phyloP scores from a whole-genome alignment of 2,113 vertebrate species.

The Eulacestoma nigropectus region DNA sequence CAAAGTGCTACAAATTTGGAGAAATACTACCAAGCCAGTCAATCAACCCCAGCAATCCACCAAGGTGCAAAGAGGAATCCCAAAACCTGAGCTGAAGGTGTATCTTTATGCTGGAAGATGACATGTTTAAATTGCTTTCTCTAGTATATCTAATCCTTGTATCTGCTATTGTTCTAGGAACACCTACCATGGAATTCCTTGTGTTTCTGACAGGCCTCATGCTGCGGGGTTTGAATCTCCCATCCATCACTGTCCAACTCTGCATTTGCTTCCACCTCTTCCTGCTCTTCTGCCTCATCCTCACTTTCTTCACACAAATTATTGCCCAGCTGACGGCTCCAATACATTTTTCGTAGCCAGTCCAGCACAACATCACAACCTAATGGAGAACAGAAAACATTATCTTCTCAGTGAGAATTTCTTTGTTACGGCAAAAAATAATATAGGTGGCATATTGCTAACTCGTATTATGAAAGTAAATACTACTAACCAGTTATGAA shows the following conservation, averaged over 20 bases:
- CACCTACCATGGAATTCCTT: slow-evolving; percentile 79
- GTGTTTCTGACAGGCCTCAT: slow-evolving; percentile 65
- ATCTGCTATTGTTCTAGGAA: not conserved
- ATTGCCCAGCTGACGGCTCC: slow-evolving; percentile 87
- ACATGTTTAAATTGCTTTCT: not conserved
- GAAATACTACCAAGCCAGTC: not conserved
- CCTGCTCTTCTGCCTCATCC: slow-evolving; percentile 69
- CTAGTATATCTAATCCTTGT: not conserved
- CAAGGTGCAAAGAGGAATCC: not conserved
- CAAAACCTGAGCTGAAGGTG: not conserved
- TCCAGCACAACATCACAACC: slow-evolving; percentile 87
- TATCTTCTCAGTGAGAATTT: not conserved
- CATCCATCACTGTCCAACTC: slow-evolving; percentile 70
- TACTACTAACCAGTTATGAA: not conserved
- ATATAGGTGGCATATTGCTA: not conserved
- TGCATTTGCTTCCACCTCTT: not conserved
- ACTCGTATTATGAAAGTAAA: not conserved
- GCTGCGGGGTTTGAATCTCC: not conserved
- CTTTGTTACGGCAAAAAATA: not conserved
- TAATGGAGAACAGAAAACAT: slow-evolving; percentile 9
- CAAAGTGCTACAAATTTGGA: not conserved
- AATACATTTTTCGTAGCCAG: slow-evolving; percentile 92
- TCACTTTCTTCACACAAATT: slow-evolving; percentile 75
- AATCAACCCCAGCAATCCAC: not conserved
- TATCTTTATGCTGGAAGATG: not conserved